A percentile compares a stretch with the other conserved stretches of the same genome.
phyloP scores from a whole-genome alignment of 2,888 invertebrate species.

The Adelphocoris suturalis region DNA sequence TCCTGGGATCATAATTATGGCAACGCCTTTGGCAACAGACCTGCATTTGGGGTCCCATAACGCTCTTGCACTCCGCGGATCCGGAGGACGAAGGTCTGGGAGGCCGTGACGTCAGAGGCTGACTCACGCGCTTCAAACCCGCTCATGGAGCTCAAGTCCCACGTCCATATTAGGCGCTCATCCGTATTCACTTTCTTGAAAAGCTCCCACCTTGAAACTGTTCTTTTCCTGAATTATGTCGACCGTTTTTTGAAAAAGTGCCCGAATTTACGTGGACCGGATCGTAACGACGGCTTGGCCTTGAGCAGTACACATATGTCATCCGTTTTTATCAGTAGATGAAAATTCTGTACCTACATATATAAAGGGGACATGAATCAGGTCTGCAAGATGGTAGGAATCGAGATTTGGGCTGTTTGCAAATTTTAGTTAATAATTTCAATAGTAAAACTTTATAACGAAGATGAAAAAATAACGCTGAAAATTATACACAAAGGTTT shows the following conservation, averaged over 20 bases:
- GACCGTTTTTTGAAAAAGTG: not conserved
- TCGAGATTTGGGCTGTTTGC: no score
- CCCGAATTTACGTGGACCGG: no score
- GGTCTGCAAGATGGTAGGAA: no score
- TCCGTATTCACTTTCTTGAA: slow-evolving; percentile 56
- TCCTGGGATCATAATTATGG: not conserved
- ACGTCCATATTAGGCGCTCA: slow-evolving; percentile 56
- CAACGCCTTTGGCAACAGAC: slow-evolving; percentile 3
- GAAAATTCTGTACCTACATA: no score
- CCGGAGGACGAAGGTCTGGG: slow-evolving; percentile 51
- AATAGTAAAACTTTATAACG: no score
- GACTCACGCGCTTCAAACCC: not conserved
- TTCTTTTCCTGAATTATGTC: not conserved
- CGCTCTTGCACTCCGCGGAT: slow-evolving; percentile 15
- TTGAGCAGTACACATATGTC: no score
- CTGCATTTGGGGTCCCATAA: slow-evolving; percentile 22
- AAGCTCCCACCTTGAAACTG: slow-evolving; percentile 4
- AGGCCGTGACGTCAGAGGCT: slow-evolving; percentile 14
- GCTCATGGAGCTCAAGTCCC: slow-evolving; percentile 53
- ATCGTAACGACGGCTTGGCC: no score
- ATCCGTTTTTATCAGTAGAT: no score
- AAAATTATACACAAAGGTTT: no score
- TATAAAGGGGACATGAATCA: no score
- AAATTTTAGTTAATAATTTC: no score
- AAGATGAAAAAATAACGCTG: no score